Evolutionary conservation across 1,140 invertebrate genomes (phyloP).

Genomic region (Aphelenchoides avenae): DNA sequence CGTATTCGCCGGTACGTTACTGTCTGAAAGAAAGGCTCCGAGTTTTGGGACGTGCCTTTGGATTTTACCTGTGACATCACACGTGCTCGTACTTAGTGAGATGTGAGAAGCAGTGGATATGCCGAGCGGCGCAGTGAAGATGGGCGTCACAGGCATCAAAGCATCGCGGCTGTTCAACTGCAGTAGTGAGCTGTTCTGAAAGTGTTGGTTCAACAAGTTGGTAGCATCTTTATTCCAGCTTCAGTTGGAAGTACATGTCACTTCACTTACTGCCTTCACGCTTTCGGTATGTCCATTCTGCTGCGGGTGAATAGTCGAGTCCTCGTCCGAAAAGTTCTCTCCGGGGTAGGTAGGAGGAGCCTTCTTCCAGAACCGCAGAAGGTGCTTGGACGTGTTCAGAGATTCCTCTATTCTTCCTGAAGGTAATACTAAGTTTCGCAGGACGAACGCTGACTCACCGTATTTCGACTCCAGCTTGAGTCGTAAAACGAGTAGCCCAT

Average conservation of each 20-base stretch:
- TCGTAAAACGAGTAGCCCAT: conserved; percentile 52
- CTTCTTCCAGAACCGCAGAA: conserved; percentile 49
- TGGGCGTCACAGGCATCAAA: conserved; percentile 41
- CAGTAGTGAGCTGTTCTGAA: conserved; percentile 4
- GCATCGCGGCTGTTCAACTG: conserved; percentile 35
- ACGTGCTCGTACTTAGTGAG: conserved; percentile 25
- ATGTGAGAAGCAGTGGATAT: conserved; percentile 34
- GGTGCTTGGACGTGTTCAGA: conserved; percentile 45
- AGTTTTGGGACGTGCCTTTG: not conserved
- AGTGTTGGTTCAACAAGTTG: conserved; percentile 5
- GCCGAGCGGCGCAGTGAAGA: conserved; percentile 48
- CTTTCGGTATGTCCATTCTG: conserved; percentile 4
- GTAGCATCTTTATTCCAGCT: conserved; percentile 3
- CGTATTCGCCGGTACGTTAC: conserved; percentile 18
- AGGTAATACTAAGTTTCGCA: too few species aligned
- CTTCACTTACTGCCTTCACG: not conserved
- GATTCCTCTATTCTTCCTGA: conserved; percentile 49
- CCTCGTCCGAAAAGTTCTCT: conserved; percentile 14
- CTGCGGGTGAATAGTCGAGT: not conserved
- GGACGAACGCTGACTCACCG: too few species aligned
- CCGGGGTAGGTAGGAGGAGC: not conserved
- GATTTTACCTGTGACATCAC: conserved; percentile 26
- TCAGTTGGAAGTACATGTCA: not conserved
- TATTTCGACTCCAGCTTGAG: conserved; percentile 55
- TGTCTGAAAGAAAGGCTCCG: conserved; percentile 5